Conservation (phyloP, 2,888 invertebrate species). For the Morpho helenor region DNA sequence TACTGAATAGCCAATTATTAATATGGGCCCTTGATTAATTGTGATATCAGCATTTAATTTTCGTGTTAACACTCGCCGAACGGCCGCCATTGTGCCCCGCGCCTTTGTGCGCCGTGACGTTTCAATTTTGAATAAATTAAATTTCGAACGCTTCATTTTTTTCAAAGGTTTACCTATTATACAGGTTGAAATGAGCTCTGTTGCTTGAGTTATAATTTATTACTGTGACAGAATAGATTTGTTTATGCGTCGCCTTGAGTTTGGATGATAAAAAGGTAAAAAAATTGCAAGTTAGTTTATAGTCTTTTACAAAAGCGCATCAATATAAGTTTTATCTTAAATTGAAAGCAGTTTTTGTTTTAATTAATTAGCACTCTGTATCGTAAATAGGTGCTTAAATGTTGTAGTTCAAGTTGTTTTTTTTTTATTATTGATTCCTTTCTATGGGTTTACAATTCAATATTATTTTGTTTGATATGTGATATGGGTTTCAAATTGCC, state of each 20-base stretch:
- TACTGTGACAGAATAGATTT: conserved; percentile 61
- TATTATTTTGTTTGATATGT: too few species aligned
- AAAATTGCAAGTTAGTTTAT: conserved; percentile 5
- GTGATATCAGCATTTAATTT: conserved; percentile 80
- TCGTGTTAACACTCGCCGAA: conserved; percentile 73
- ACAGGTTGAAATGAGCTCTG: conserved; percentile 58
- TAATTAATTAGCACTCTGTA: too few species aligned
- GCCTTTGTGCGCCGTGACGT: conserved; percentile 76
- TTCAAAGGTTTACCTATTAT: conserved; percentile 53
- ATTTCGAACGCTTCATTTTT: conserved; percentile 78
- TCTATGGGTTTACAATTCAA: too few species aligned
- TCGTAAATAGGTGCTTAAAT: too few species aligned
- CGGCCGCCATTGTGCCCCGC: conserved; percentile 63
- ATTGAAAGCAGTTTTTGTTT: too few species aligned
- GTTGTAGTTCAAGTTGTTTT: too few species aligned
- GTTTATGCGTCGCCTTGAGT: conserved; percentile 46
- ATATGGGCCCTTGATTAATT: conserved; percentile 78
- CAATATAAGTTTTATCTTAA: too few species aligned
- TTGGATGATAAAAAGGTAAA: conserved; percentile 32
- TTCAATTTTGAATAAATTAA: conserved; percentile 80
- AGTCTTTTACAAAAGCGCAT: too few species aligned
- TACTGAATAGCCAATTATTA: conserved; percentile 78
- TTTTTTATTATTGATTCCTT: too few species aligned
- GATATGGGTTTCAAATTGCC: too few species aligned
- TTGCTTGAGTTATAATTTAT: conserved; percentile 71